Evolutionary conservation across 2,888 invertebrate genomes (phyloP), one percentile per base, ranked within the genome.

Genomic region (Lomographa bimaculata): DNA sequence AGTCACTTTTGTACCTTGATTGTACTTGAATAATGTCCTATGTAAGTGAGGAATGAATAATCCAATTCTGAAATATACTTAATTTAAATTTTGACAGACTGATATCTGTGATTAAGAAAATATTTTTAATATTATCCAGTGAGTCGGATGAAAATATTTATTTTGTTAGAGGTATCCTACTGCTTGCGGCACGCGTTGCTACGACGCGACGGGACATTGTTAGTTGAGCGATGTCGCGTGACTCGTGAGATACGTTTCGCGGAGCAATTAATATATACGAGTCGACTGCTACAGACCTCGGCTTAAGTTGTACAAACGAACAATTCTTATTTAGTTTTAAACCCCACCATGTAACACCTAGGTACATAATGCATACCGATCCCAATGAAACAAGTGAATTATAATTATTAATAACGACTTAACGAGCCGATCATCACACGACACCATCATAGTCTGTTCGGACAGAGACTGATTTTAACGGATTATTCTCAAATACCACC

Each of bases 61-160:
- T 80, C 76, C 84, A 82, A 80, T 83, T 87, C 85, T 86, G 86
- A 86, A 84, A 89, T 89, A 87, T 89, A 89, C 87, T 89, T 89
- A 89, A 89, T 89, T 89, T 87, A 89, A 89, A 89, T 87, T 89
- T 80, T 84, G 79, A 86, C 89, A 89, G 89, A 89, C 89, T 89
- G 89, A 89, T 87, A 87, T 84, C 87, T 89, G 89, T 89, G 89
- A 89, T 89, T 87, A 87, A 85, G 83, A 87, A 81, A 84, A 87
- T 87, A 87, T 89, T 87, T 85, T 86, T 86, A 87, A 87, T 87
- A 87, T 83, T 83, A 81, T 87, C 89, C 89, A 89, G 89, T 87
- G 89, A 86, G 82, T 86, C 84, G 84, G 84, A 82, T 84, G 79
- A 79, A 71, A 82, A 82, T 86, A 85, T 86, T 87, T 85, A 86